Evolutionary conservation across 2,113 vertebrate genomes (phyloP).

Genomic region (Sylvia atricapilla): DNA sequence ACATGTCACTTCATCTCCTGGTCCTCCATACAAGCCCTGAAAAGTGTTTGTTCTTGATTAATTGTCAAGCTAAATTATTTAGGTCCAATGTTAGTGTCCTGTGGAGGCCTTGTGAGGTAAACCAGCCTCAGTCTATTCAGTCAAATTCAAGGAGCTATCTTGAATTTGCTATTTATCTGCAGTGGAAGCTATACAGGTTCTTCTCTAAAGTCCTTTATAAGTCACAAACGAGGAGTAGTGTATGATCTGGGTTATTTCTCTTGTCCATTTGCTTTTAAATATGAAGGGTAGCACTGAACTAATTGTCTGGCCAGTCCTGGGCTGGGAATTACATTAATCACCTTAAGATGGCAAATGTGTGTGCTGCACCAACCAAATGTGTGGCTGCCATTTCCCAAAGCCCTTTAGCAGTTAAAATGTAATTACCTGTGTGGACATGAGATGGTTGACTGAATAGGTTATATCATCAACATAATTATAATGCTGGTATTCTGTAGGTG

Average conservation of each 20-base stretch:
- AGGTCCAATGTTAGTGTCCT: background rate
- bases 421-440: background rate
- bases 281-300: background rate
- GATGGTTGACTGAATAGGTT: background rate
- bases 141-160: background rate
- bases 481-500: background rate
- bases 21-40: background rate
- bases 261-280: background rate
- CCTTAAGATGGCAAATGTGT: background rate
- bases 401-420: background rate
- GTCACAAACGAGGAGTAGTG: background rate
- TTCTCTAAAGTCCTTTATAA: background rate
- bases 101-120: background rate
- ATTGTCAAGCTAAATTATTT: background rate
- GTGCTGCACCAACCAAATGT: background rate
- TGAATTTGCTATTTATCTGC: no score
- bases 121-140: background rate
- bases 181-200: background rate
- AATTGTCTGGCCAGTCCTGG: background rate
- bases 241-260: background rate
- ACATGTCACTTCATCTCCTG: background rate
- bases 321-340: background rate
- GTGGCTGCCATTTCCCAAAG: background rate
- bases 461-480: background rate
- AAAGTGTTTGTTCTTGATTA: background rate